These are phyloP conservation scores for Noturus placidus DNA, from an alignment of 2,113 vertebrate species.

Conservation along the genomic window DNA sequence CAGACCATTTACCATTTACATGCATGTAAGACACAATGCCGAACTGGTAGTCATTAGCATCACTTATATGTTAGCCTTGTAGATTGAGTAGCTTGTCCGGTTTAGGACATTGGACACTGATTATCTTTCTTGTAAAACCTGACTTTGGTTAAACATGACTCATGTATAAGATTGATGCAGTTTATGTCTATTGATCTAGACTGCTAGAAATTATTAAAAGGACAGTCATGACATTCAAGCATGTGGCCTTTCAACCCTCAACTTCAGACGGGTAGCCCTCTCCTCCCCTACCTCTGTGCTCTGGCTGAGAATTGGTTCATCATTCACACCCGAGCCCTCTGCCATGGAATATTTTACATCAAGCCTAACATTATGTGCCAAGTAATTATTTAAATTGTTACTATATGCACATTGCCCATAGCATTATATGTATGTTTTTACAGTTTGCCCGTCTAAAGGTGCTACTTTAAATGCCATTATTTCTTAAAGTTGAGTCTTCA, in stretches of 20 bases:
- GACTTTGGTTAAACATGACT: not conserved
- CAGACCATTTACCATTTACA: no score
- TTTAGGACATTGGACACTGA: not conserved
- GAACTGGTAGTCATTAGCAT: not conserved
- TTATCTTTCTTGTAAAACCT: not conserved
- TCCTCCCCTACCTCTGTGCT: conserved; percentile 5
- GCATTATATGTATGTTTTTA: not conserved
- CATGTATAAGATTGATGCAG: not conserved
- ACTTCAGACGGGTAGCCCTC: conserved; percentile 37
- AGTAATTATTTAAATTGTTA: not conserved
- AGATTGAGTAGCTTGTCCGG: not conserved
- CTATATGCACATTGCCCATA: not conserved
- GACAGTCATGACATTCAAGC: not conserved
- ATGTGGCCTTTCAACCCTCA: not conserved
- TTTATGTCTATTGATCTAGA: conserved; percentile 30
- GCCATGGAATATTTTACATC: not conserved
- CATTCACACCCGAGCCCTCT: conserved; percentile 36
- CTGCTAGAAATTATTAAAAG: not conserved
- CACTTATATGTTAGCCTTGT: not conserved
- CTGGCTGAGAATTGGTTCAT: conserved; percentile 22
- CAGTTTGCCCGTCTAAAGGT: not conserved
- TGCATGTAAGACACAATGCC: not conserved
- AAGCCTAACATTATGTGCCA: not conserved
- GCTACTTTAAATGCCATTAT: not conserved
- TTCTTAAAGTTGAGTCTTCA: not conserved